Evolutionary conservation across 2,797 vertebrate genomes (phyloP).

Genomic region (Tapirus indicus): DNA sequence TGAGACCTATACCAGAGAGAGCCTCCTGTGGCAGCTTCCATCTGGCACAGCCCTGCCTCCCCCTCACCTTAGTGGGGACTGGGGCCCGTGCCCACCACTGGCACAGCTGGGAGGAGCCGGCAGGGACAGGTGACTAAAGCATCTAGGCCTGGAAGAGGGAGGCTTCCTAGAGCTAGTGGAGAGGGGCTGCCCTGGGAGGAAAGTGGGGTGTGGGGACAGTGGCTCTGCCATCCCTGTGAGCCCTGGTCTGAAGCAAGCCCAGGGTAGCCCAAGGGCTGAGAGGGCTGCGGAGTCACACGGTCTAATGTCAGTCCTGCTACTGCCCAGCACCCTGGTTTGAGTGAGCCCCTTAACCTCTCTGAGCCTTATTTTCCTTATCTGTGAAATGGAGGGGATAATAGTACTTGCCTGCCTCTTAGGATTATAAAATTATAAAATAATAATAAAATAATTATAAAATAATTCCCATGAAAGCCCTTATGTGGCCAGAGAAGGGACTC

Average conservation of each 20-base stretch:
- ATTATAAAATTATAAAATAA: not conserved
- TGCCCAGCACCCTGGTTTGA: not conserved
- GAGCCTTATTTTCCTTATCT: not conserved
- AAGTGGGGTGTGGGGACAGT: not conserved
- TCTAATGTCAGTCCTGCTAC: not conserved
- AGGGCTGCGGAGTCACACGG: not conserved
- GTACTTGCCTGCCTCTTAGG: not conserved
- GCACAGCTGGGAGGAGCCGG: not conserved
- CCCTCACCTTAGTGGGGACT: not conserved
- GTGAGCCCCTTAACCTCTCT: not conserved
- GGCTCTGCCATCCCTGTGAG: not conserved
- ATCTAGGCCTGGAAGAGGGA: not conserved
- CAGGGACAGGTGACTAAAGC: not conserved
- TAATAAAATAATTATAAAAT: not conserved
- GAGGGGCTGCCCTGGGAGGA: not conserved
- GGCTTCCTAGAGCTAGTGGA: not conserved
- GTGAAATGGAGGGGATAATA: not conserved
- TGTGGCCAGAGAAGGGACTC: not conserved
- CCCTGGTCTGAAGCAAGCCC: not conserved
- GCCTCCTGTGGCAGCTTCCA: not conserved
- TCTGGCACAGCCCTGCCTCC: not conserved
- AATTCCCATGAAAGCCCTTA: accelerated
- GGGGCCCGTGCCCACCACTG: not conserved
- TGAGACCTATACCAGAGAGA: not conserved
- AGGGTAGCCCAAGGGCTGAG: not conserved